Conservation (phyloP, 2,797 vertebrate species). For the Cottoperca gobio region DNA sequence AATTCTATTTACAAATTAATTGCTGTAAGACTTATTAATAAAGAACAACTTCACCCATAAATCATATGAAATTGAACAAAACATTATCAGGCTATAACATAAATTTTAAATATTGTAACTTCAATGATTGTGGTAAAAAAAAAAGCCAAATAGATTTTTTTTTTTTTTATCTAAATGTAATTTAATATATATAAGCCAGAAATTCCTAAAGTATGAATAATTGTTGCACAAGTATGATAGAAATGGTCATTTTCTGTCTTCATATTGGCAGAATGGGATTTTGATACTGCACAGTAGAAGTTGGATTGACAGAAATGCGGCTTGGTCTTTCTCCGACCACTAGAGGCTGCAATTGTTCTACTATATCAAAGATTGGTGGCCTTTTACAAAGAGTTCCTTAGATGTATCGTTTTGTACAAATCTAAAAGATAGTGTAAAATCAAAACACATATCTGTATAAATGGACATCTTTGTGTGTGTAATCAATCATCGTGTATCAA, state of each 20-base stretch:
- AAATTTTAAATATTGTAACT: constrained; percentile 20
- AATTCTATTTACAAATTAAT: constrained; percentile 44
- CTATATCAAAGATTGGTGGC: constrained; percentile 29
- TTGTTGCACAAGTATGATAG: constrained; percentile 13
- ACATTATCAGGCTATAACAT: constrained; percentile 1
- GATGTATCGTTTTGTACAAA: constrained; percentile 47
- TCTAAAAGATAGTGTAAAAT: constrained; percentile 55
- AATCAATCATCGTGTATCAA: constrained; percentile 67
- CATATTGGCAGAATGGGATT: constrained; percentile 23
- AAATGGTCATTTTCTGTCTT: not conserved
- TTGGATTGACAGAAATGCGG: constrained; percentile 19
- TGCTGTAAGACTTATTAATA: constrained; percentile 8
- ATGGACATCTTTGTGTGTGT: constrained; percentile 61
- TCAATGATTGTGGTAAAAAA: constrained; percentile 4
- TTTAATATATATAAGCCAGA: not conserved
- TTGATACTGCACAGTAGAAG: constrained; percentile 12
- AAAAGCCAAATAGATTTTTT: not conserved
- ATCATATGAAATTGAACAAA: constrained; percentile 14
- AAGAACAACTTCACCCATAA: constrained; percentile 31
- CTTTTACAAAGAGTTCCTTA: constrained; percentile 33
- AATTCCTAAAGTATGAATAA: not conserved
- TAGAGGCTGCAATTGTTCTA: constrained; percentile 70
- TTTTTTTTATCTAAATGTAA: not conserved
- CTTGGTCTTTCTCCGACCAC: constrained; percentile 51
- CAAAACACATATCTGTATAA: constrained; percentile 62